Percentiles rank a stretch among this genome's conserved stretches.
Evolutionary conservation across 2,888 invertebrate species (phyloP).

Genomic region (Lepidochitona cinerea): DNA sequence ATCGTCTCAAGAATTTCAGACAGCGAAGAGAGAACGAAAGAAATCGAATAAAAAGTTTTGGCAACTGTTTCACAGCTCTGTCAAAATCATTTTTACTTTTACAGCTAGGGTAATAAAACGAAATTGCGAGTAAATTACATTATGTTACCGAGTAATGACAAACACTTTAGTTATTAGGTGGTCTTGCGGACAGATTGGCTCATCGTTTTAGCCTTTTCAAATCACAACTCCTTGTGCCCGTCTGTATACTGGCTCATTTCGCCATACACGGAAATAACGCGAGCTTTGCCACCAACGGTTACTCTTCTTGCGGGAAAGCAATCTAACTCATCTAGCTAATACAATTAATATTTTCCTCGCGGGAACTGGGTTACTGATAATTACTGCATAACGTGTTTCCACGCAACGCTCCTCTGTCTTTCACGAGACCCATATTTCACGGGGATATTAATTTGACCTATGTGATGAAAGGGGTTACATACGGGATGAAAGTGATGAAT

Average conservation of each 20-base stretch:
- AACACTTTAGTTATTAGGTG: neutral
- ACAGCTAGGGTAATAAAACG: neutral
- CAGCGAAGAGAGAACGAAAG: neutral
- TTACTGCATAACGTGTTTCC: neutral
- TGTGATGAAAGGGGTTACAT: no score
- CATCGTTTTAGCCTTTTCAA: neutral
- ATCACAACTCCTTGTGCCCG: no score
- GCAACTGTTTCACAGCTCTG: neutral
- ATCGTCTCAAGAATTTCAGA: no score
- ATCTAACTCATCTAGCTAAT: neutral
- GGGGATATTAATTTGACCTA: neutral
- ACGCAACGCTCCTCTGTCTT: neutral
- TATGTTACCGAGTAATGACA: neutral
- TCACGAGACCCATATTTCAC: neutral
- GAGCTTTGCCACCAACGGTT: neutral
- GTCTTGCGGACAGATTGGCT: neutral
- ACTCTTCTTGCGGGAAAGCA: neutral
- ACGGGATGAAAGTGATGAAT: no score
- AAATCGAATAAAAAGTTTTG: neutral
- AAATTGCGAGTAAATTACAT: neutral
- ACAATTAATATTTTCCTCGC: neutral
- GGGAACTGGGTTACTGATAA: neutral
- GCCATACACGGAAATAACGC: no score
- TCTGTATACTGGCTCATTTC: no score
- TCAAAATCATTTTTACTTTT: constrained; percentile 1